phyloP scores from a whole-genome alignment of 2,888 invertebrate species.

The Cheilosia vulpina region DNA sequence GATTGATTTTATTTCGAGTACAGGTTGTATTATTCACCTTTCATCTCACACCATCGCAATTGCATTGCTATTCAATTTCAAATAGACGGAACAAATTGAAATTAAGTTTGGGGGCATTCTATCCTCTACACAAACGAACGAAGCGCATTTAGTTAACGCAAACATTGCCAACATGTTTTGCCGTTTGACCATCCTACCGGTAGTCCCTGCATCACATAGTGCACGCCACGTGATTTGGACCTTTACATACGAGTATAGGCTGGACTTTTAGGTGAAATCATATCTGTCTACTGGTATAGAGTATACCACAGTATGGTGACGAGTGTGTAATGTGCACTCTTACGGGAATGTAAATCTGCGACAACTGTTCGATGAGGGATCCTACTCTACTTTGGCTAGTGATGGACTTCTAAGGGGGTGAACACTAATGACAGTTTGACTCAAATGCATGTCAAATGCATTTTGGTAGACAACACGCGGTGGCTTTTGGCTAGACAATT shows the following conservation, averaged over 20 bases:
- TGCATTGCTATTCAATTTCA: slow-evolving; percentile 56
- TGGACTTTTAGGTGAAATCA: slow-evolving; percentile 42
- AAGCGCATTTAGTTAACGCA: slow-evolving; percentile 43
- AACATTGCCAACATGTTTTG: slow-evolving; percentile 50
- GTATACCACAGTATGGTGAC: neutral
- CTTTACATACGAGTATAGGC: neutral
- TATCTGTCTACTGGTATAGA: slow-evolving; percentile 8
- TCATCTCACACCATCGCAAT: neutral
- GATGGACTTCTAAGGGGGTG: slow-evolving; percentile 24
- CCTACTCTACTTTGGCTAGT: neutral
- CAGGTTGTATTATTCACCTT: slow-evolving; percentile 4
- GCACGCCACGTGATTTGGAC: neutral
- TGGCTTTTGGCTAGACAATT: slow-evolving; percentile 53
- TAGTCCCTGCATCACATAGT: neutral
- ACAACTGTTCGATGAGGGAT: slow-evolving; percentile 38
- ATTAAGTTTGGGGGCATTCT: slow-evolving; percentile 20
- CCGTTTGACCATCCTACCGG: neutral
- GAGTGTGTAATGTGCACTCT: slow-evolving; percentile 60
- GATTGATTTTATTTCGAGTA: slow-evolving; percentile 50
- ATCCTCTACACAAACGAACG: slow-evolving; percentile 48
- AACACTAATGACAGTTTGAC: slow-evolving; percentile 57
- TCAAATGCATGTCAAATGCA: slow-evolving; percentile 56
- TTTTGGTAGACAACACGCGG: slow-evolving; percentile 27
- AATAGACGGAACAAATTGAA: slow-evolving; percentile 56
- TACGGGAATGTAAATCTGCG: slow-evolving; percentile 58